phyloP scores from a whole-genome alignment of 2,888 invertebrate genomes.

The Campoplex nolae region DNA sequence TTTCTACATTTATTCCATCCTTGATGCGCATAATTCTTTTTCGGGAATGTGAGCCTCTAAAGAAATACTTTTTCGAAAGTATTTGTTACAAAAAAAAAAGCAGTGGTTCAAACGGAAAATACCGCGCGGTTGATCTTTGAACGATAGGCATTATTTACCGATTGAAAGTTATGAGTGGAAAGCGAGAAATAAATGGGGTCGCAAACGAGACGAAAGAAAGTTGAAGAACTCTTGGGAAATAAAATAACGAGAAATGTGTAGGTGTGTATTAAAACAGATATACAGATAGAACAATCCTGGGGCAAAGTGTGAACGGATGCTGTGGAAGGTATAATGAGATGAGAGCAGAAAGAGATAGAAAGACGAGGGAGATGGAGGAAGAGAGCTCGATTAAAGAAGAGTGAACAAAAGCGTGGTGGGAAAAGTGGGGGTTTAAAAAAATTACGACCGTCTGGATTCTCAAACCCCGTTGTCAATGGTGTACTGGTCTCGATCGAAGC shows the following conservation, averaged over 20 bases:
- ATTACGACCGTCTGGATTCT: slow-evolving; percentile 56
- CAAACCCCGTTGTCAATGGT: slow-evolving; percentile 37
- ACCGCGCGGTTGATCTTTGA: not conserved
- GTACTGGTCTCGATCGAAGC: slow-evolving; percentile 54
- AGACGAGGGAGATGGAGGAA: slow-evolving; percentile 17
- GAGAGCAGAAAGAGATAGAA: slow-evolving; percentile 2
- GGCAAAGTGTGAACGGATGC: slow-evolving; percentile 51
- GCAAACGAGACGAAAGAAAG: slow-evolving; percentile 34
- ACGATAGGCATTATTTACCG: slow-evolving; percentile 44
- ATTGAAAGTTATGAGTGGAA: slow-evolving; percentile 43
- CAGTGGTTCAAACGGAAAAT: not conserved
- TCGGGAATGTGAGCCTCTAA: not conserved
- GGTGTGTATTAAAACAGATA: slow-evolving; percentile 24
- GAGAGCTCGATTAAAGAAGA: not conserved
- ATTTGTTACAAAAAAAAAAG: not conserved
- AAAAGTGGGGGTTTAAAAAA: slow-evolving; percentile 70
- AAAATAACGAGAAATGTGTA: slow-evolving; percentile 13
- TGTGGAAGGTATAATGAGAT: slow-evolving; percentile 59
- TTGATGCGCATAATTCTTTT: not conserved
- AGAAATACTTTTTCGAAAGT: not conserved
- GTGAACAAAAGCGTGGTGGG: slow-evolving; percentile 56
- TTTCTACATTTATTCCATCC: not conserved
- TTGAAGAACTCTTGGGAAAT: slow-evolving; percentile 38
- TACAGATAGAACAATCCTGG: not conserved
- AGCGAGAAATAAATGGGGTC: slow-evolving; percentile 5